A percentile compares a stretch with the other conserved stretches of the same genome.
Evolutionary conservation across 2,113 vertebrate genomes (phyloP).

Genomic region (Astur gentilis): DNA sequence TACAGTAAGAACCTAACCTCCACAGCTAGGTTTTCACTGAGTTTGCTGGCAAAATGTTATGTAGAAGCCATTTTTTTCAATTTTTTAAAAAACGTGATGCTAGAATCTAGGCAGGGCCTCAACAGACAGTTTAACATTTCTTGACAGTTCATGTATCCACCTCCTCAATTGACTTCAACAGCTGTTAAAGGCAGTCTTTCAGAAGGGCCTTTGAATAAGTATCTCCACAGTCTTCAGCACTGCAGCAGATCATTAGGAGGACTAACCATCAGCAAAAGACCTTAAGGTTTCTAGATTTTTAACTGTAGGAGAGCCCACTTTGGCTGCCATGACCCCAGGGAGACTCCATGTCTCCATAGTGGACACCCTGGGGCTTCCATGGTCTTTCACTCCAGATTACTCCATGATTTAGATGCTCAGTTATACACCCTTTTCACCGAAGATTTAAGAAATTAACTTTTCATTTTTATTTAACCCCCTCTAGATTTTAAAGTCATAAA

Average conservation of each 20-base stretch:
- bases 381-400: neutral
- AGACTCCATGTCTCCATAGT: neutral
- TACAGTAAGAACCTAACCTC: neutral
- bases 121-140: neutral
- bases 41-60: neutral
- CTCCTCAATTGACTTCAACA: neutral
- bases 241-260: neutral
- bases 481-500: neutral
- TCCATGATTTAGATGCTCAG: neutral
- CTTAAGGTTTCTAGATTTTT: neutral
- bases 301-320: neutral
- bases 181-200: neutral
- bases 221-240: neutral
- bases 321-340: neutral
- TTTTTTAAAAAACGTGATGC: neutral
- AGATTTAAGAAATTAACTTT: neutral
- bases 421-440: neutral
- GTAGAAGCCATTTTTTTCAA: accelerated
- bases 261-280: neutral
- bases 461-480: neutral
- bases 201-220: neutral
- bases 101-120: neutral
- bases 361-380: accelerated
- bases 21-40: neutral
- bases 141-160: neutral